Conservation (phyloP, 2,113 vertebrate species). For the Amazona vittata region DNA sequence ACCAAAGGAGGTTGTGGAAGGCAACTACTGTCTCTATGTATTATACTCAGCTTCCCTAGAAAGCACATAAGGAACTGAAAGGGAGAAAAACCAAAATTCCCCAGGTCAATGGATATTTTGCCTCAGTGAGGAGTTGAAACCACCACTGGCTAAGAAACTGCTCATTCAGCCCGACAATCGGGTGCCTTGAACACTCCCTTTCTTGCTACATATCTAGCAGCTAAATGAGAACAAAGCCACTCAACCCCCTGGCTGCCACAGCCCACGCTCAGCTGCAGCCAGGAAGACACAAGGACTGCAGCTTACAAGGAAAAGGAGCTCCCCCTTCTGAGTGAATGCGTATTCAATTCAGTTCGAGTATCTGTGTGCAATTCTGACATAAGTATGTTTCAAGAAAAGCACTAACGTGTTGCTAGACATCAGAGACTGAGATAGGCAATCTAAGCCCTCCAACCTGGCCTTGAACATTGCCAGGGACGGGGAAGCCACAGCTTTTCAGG, state of each 20-base stretch:
- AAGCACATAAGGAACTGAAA: not conserved
- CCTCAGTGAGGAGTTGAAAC: not conserved
- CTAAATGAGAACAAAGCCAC: not conserved
- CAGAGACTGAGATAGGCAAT: not conserved
- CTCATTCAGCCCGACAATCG: fast-evolving
- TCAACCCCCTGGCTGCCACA: not conserved
- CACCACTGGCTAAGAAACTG: not conserved
- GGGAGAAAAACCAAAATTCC: not conserved
- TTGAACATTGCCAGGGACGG: not conserved
- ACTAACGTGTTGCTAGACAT: not conserved
- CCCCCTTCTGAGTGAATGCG: not conserved
- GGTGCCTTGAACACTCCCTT: not conserved
- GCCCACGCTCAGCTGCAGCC: not conserved
- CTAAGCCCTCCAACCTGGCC: not conserved
- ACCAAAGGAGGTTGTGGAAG: not conserved
- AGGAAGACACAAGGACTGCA: not conserved
- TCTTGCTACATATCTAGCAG: not conserved
- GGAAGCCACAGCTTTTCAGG: not conserved
- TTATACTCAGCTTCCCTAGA: not conserved
- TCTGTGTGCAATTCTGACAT: fast-evolving
- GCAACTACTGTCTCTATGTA: not conserved
- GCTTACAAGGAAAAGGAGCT: not conserved
- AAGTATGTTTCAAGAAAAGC: not conserved
- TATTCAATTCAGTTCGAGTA: not conserved
- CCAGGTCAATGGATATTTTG: not conserved